These are phyloP conservation scores for Nasonovia ribisnigri DNA, from an alignment of 2,888 invertebrate genomes.

Conservation along the genomic window DNA sequence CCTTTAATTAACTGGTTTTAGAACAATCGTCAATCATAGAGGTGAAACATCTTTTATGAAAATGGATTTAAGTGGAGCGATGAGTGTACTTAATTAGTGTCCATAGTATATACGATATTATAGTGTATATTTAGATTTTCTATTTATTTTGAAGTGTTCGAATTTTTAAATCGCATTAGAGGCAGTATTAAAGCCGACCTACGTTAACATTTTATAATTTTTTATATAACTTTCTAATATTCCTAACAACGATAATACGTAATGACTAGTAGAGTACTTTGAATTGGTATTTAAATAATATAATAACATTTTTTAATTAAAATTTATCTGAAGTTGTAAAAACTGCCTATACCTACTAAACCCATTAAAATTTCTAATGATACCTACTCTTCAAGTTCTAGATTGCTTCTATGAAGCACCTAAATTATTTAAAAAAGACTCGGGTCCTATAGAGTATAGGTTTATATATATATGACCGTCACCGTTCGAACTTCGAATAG, in stretches of 20 bases:
- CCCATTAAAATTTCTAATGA: background rate
- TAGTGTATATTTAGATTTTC: no score
- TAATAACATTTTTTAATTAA: background rate
- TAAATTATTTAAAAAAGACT: background rate
- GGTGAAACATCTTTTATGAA: background rate
- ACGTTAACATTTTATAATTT: background rate
- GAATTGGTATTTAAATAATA: background rate
- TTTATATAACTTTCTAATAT: background rate
- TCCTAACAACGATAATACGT: background rate
- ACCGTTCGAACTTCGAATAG: background rate
- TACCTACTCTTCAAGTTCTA: background rate
- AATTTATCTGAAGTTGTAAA: background rate
- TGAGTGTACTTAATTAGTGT: background rate
- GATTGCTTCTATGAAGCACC: no score
- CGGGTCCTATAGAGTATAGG: background rate
- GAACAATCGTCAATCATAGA: background rate
- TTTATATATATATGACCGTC: background rate
- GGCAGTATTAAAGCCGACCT: background rate
- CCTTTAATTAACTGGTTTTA: background rate
- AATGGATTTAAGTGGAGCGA: background rate
- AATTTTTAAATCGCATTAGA: no score
- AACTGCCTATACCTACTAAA: background rate
- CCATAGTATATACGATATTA: no score
- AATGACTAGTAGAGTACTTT: background rate
- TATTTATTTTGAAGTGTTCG: no score